Evolutionary conservation across 1,140 invertebrate genomes (phyloP), one percentile per base, ranked within the genome.

Genomic region (Rhagoletis pomonella): DNA sequence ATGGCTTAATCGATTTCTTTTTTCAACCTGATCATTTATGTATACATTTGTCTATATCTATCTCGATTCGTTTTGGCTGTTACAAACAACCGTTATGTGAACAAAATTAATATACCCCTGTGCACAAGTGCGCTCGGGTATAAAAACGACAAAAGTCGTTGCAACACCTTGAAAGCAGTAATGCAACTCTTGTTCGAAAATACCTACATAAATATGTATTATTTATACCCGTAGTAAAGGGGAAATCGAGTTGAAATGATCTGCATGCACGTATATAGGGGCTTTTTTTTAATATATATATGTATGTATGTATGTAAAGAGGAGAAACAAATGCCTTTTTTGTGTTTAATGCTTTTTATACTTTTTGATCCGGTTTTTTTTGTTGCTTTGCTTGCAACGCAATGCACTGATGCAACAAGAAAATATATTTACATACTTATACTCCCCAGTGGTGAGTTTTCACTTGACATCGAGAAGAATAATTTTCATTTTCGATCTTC

Each of bases 391-490:
- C 29, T 29, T 29, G 29, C 29, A 29, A 29, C 29, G 29, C 29
- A 29, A 29, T 29, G 29, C 29, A 29, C 29, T 29, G 29, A 29
- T 29, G 29, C 29, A 29, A 29, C 29, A 29, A 29, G 29, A 29
- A 29, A 29, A 29, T 29, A 29, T 29, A 55, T 55, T 55, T n/a
- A n/a, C n/a, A n/a, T n/a, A n/a, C n/a, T 7, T 42, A 67, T 39
- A 29, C 29, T 29, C 69, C 69, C 69, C 69, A 17, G 73, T 81
- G 73, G 73, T 58, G 47, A 81, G n/a, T 55, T 73, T 81, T 58
- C 50, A 19, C 50, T 55, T 2, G 7, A 7, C 3, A 50, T 14
- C 7, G 7, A 55, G 50, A 2, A 81, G 55, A 81, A 29, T 81
- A n/a, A 17, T 19, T 58, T 73, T 3, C 4, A 4, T 4, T 73